phyloP scores from a whole-genome alignment of 2,888 invertebrate genomes.

The Aquatica leii region DNA sequence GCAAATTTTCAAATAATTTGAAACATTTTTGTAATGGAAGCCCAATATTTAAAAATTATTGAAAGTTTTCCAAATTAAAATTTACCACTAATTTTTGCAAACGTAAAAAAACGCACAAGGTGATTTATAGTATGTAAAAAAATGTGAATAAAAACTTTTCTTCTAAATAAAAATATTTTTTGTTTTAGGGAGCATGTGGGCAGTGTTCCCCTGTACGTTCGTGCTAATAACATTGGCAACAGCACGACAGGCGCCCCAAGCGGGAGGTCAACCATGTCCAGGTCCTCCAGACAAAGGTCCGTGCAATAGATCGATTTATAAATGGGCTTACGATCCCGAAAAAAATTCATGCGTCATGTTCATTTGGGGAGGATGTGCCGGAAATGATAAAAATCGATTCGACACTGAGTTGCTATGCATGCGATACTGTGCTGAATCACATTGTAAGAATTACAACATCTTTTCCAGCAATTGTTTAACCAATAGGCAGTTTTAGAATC shows the following conservation, averaged over 20 bases:
- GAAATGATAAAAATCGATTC: constrained; percentile 73
- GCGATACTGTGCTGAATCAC: constrained; percentile 63
- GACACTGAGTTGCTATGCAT: constrained; percentile 73
- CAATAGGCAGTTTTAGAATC: constrained; percentile 19
- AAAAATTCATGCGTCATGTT: constrained; percentile 69
- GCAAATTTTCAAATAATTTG: no score
- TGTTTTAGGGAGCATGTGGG: constrained; percentile 32
- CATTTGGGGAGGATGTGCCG: constrained; percentile 74
- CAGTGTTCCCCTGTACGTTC: constrained; percentile 32
- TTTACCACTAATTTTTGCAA: no score
- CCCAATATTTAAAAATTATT: no score
- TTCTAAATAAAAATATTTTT: no score
- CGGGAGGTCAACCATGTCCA: constrained; percentile 57
- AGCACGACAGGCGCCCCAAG: constrained; percentile 24
- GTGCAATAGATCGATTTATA: constrained; percentile 71
- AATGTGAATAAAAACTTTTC: no score
- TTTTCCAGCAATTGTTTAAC: neutral
- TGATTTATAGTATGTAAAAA: no score
- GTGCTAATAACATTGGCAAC: constrained; percentile 19
- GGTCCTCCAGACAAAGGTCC: constrained; percentile 64
- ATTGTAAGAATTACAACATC: constrained; percentile 24
- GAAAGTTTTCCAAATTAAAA: no score
- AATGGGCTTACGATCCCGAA: constrained; percentile 72
- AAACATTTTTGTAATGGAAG: no score
- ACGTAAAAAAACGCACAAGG: no score